Conservation (phyloP, 2,113 vertebrate species). For the Nerophis ophidion region DNA sequence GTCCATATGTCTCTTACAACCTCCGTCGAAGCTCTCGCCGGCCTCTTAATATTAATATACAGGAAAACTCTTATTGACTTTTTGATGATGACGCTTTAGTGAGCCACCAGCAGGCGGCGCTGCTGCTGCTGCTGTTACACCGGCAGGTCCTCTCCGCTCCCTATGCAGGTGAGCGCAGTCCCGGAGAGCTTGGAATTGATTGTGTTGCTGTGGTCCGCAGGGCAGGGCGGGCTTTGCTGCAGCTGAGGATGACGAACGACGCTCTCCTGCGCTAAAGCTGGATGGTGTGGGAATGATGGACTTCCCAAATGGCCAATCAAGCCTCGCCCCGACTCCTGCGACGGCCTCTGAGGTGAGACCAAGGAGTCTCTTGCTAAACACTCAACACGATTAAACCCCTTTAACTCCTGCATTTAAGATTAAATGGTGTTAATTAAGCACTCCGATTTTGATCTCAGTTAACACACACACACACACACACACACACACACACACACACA, state of each 20-base stretch:
- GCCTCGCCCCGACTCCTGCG: constrained; percentile 72
- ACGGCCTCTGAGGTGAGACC: constrained; percentile 84
- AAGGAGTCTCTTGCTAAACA: no score
- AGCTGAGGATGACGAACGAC: constrained; percentile 73
- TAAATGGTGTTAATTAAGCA: no score
- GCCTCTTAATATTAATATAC: neutral
- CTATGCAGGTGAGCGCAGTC: neutral
- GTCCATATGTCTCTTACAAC: constrained; percentile 2
- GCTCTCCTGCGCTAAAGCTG: constrained; percentile 65
- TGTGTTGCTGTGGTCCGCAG: constrained; percentile 25
- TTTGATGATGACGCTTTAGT: neutral
- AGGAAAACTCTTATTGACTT: neutral
- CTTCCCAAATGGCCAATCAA: constrained; percentile 86
- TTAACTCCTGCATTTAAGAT: no score
- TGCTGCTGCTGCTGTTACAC: constrained; percentile 29
- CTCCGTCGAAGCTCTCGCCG: neutral
- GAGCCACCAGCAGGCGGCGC: constrained; percentile 24
- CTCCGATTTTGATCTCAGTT: no score
- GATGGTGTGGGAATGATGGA: constrained; percentile 92
- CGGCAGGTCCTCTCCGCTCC: neutral
- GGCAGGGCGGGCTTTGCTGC: constrained; percentile 72
- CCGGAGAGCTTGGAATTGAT: neutral
- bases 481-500: neutral
- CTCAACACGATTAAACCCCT: no score
- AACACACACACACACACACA: neutral